phyloP scores from a whole-genome alignment of 2,113 vertebrate genomes.

The human region DNA sequence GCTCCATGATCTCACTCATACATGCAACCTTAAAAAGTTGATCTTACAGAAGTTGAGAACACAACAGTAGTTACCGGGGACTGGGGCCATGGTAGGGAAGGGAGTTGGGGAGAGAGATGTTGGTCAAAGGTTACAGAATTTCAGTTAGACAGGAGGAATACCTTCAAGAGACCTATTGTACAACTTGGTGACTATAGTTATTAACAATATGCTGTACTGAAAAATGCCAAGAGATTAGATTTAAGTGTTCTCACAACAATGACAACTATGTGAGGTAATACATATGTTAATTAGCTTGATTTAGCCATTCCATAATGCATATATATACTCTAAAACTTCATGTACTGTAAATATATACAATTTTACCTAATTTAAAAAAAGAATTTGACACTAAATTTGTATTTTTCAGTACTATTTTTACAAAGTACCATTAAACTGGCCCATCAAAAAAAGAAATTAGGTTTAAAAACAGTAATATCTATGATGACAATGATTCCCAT shows the following conservation, averaged over 20 bases:
- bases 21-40: not conserved
- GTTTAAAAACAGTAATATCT: not conserved
- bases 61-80: no score
- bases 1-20: not conserved
- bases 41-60: not conserved
- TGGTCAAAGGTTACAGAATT: not conserved
- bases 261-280: not conserved
- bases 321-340: not conserved
- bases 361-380: not conserved
- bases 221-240: not conserved
- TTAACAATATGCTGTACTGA: not conserved
- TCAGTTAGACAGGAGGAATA: not conserved
- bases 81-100: not conserved
- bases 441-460: not conserved
- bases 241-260: not conserved
- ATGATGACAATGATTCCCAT: not conserved
- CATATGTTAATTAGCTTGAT: not conserved
- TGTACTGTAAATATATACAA: not conserved
- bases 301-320: not conserved
- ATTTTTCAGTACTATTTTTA: not conserved
- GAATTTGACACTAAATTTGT: not conserved
- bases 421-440: not conserved
- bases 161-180: not conserved
- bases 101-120: no score
- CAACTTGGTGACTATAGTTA: not conserved